Conservation (phyloP, 1,140 invertebrate species). For the Calosoma granatense region DNA sequence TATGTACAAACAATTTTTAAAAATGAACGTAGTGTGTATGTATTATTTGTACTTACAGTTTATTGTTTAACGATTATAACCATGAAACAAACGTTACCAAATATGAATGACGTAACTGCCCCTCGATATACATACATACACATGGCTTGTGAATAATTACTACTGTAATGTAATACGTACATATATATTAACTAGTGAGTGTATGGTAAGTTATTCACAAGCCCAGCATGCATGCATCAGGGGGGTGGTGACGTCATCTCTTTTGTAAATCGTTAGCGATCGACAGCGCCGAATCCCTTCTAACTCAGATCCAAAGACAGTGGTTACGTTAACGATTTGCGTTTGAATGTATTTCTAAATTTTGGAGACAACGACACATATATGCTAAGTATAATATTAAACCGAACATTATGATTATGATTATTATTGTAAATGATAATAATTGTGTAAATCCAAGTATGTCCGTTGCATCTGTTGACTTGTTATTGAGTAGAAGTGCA, state of each 20-base stretch:
- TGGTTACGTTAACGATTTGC: conserved; percentile 17
- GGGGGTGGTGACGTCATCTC: no score
- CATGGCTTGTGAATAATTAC: no score
- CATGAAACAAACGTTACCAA: no score
- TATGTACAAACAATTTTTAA: conserved; percentile 19
- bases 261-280: conserved; percentile 4
- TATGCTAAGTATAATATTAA: conserved; percentile 15
- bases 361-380: conserved; percentile 35
- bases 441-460: neutral
- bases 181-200: neutral
- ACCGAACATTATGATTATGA: neutral
- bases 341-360: conserved; percentile 23
- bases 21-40: neutral
- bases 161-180: no score
- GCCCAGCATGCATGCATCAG: no score
- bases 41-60: no score
- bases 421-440: conserved; percentile 1
- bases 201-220: no score
- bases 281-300: conserved; percentile 18
- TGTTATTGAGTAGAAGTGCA: neutral
- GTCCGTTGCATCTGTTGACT: neutral
- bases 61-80: no score
- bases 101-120: no score
- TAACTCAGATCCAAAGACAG: conserved; percentile 13
- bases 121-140: no score